Evolutionary conservation across 2,888 invertebrate genomes (phyloP).

Genomic region (Drosophila mayaguana): DNA sequence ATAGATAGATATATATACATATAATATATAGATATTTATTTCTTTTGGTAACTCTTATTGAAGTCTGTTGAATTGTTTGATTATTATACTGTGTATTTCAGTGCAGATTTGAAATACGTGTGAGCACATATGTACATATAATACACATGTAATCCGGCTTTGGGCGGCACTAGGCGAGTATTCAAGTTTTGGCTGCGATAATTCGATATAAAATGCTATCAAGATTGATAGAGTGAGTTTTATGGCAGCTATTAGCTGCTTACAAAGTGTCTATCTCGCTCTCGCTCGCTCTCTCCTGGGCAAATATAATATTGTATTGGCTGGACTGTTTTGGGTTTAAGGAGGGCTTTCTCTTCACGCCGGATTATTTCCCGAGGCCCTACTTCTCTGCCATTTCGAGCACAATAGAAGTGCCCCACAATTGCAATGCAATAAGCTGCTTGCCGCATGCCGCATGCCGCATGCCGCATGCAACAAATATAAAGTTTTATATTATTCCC

Average conservation of each 20-base stretch:
- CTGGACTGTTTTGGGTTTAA: slow-evolving; percentile 2
- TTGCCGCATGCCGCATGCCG: slow-evolving; percentile 21
- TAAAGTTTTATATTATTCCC: slow-evolving; percentile 56
- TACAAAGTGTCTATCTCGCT: not conserved
- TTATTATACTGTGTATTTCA: not conserved
- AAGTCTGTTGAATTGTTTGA: not conserved
- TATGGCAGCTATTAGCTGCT: not conserved
- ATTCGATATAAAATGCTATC: not conserved
- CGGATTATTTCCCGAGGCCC: slow-evolving; percentile 17
- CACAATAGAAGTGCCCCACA: slow-evolving; percentile 39
- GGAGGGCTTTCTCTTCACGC: slow-evolving; percentile 21
- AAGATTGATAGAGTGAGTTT: slow-evolving; percentile 3
- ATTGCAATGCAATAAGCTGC: slow-evolving; percentile 22
- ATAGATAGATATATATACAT: too few species aligned
- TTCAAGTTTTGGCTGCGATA: not conserved
- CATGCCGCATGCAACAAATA: slow-evolving; percentile 23
- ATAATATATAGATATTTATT: too few species aligned
- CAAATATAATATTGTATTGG: slow-evolving; percentile 14
- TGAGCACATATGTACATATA: not conserved
- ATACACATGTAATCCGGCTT: slow-evolving; percentile 1
- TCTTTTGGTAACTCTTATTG: not conserved
- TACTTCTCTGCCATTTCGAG: slow-evolving; percentile 24
- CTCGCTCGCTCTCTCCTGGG: not conserved
- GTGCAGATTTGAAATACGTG: not conserved
- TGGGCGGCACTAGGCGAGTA: not conserved